Percentiles rank a stretch among this genome's conserved stretches.
These are phyloP conservation scores for Thaumetopoea pityocampa DNA, from an alignment of 1,140 invertebrate genomes.

Conservation along the genomic window DNA sequence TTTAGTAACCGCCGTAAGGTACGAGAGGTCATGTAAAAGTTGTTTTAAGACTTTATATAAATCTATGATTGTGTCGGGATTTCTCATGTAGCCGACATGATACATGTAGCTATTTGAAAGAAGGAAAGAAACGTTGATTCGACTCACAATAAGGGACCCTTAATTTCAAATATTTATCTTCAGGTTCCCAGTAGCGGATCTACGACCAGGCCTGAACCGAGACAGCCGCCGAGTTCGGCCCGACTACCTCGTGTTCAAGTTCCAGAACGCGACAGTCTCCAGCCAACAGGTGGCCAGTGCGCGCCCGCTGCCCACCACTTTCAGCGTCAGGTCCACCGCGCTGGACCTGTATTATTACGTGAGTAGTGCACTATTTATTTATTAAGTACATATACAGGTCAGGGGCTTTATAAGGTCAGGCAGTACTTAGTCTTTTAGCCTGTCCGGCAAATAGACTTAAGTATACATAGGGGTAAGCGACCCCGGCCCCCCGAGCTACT, in stretches of 20 bases:
- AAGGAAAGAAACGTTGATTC: too few species aligned
- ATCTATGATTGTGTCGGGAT: too few species aligned
- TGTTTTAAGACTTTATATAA: too few species aligned
- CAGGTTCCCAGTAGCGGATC: slow-evolving; percentile 93
- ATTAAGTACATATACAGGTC: background rate
- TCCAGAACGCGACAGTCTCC: slow-evolving; percentile 79
- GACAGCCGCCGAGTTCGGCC: slow-evolving; percentile 87
- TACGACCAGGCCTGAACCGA: slow-evolving; percentile 84
- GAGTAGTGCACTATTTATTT: slow-evolving; percentile 24
- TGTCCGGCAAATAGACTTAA: too few species aligned
- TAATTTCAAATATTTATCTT: slow-evolving; percentile 16
- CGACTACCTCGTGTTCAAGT: slow-evolving; percentile 84
- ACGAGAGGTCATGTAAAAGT: too few species aligned
- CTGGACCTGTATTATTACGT: slow-evolving; percentile 80
- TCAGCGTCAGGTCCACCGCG: slow-evolving; percentile 79
- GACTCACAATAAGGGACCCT: too few species aligned
- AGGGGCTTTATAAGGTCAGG: background rate
- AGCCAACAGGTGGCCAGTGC: slow-evolving; percentile 37
- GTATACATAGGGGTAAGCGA: too few species aligned
- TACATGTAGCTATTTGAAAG: too few species aligned
- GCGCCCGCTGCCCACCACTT: slow-evolving; percentile 62
- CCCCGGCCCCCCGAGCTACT: too few species aligned
- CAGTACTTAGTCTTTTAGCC: too few species aligned
- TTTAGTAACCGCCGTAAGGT: too few species aligned
- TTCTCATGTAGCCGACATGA: too few species aligned